Evolutionary conservation across 2,113 vertebrate genomes (phyloP).

Genomic region (Pholis gunnellus): DNA sequence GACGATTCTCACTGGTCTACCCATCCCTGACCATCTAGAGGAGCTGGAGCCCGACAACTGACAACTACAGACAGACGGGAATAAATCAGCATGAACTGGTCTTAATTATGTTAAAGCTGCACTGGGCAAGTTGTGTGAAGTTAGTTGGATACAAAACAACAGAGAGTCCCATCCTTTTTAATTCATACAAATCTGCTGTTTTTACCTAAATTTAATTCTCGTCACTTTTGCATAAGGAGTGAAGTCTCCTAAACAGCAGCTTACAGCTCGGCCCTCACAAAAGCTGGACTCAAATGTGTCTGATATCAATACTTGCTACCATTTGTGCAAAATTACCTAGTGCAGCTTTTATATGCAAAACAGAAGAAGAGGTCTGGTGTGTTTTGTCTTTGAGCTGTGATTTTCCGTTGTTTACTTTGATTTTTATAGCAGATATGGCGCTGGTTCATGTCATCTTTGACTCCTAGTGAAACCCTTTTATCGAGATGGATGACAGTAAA

Average conservation of each 20-base stretch:
- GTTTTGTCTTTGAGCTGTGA: not conserved
- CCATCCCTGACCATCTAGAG: constrained; percentile 97
- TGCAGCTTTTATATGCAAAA: constrained; percentile 38
- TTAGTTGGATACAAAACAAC: constrained; percentile 6
- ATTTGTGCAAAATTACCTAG: constrained; percentile 19
- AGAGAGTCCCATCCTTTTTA: constrained; percentile 1
- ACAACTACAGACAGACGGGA: constrained; percentile 11
- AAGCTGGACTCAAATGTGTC: too few relatives aligned
- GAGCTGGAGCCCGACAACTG: constrained; percentile 88
- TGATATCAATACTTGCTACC: not conserved
- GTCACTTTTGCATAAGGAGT: not conserved
- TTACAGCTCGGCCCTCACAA: too few relatives aligned
- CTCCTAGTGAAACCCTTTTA: not conserved
- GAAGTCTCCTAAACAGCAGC: constrained; percentile 9
- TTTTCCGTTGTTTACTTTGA: constrained; percentile 12
- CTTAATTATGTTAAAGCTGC: constrained; percentile 44
- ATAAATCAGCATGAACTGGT: constrained; percentile 17
- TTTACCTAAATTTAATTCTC: constrained; percentile 19
- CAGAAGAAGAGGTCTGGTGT: not conserved
- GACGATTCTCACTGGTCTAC: constrained; percentile 96
- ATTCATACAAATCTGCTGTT: constrained; percentile 8
- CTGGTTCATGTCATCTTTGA: constrained; percentile 21
- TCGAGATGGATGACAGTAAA: constrained; percentile 2
- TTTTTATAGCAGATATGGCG: constrained; percentile 18
- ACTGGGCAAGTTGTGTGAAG: constrained; percentile 30